Conservation (phyloP, 2,113 vertebrate species). For the Panurus biarmicus region DNA sequence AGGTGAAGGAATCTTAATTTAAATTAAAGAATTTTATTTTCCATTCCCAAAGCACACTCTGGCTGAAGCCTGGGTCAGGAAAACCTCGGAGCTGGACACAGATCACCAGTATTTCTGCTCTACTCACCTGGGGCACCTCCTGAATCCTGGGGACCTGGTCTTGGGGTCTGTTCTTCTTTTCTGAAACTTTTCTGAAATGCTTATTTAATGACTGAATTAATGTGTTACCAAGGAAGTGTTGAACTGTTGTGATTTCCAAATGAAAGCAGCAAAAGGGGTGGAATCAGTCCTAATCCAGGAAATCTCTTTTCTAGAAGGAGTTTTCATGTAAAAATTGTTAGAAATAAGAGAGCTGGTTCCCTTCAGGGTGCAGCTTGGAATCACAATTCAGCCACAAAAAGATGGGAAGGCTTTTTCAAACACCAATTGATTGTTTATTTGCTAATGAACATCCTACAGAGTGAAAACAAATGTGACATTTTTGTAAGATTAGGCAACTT, state of each 20-base stretch:
- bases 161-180: constrained; percentile 77
- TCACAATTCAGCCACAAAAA: background rate
- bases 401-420: background rate
- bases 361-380: background rate
- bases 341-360: background rate
- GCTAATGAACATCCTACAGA: background rate
- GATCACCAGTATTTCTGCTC: constrained; percentile 92
- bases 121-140: constrained; percentile 91
- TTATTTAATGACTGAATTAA: background rate
- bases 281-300: background rate
- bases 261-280: background rate
- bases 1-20: too few species aligned
- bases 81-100: constrained; percentile 90
- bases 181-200: background rate
- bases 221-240: background rate
- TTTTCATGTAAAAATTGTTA: background rate
- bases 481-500: background rate
- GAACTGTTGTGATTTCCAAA: background rate
- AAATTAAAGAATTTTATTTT: background rate
- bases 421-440: background rate
- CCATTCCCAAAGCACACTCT: constrained; percentile 81
- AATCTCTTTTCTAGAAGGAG: background rate
- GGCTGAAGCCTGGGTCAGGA: constrained; percentile 95
- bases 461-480: fast-evolving
- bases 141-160: constrained; percentile 93